Evolutionary conservation across 1,140 invertebrate species (phyloP).

Genomic region (Penaeus vannamei): DNA sequence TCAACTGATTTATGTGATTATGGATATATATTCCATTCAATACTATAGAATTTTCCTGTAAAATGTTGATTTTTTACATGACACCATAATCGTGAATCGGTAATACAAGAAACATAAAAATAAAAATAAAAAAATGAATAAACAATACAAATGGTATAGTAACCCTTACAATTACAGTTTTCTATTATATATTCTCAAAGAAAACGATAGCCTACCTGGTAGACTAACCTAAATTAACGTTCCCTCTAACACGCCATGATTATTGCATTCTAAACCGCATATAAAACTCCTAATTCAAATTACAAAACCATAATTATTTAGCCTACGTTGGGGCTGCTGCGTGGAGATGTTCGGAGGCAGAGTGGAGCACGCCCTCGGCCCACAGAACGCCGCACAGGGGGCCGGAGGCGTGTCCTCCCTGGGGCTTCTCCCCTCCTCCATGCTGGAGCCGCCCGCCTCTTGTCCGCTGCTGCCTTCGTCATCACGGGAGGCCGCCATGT

Average conservation of each 20-base stretch:
- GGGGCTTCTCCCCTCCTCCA: constrained; percentile 25
- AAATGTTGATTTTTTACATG: too few relatives aligned
- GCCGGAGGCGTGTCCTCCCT: constrained; percentile 56
- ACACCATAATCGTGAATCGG: background rate
- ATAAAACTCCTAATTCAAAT: too few relatives aligned
- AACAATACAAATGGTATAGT: background rate
- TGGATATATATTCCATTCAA: background rate
- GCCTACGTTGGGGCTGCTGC: constrained; percentile 30
- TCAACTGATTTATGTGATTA: too few relatives aligned
- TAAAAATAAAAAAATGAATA: background rate
- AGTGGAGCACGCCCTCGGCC: constrained; percentile 47
- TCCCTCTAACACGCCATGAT: too few relatives aligned
- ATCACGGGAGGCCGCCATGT: constrained; percentile 38
- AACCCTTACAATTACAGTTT: too few relatives aligned
- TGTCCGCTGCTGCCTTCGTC: constrained; percentile 19
- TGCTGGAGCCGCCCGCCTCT: constrained; percentile 14
- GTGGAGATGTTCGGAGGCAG: constrained; percentile 41
- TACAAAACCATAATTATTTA: background rate
- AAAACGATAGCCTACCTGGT: too few relatives aligned
- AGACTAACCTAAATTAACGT: too few relatives aligned
- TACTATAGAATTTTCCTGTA: too few relatives aligned
- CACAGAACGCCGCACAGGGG: constrained; percentile 56
- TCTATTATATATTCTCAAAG: too few relatives aligned
- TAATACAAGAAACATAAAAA: background rate
- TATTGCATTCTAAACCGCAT: too few relatives aligned